Evolutionary conservation across 2,113 vertebrate genomes (phyloP).

Genomic region (Coracopsis vasa): DNA sequence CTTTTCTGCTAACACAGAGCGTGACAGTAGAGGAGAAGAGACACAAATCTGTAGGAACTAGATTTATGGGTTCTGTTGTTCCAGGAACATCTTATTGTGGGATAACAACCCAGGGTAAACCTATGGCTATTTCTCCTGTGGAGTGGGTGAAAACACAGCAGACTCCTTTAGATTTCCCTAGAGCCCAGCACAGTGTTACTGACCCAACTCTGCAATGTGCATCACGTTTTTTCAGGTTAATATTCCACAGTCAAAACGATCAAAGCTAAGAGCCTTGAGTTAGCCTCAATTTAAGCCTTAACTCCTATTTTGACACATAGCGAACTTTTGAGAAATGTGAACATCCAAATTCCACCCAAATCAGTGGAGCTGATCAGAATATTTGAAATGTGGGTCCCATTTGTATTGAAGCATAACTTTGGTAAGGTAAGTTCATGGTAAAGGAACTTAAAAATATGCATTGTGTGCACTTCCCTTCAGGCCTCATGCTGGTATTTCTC

Average conservation of each 20-base stretch:
- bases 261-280: background rate
- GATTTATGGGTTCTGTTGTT: background rate
- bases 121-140: background rate
- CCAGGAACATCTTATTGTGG: background rate
- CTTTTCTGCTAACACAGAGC: background rate
- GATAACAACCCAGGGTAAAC: background rate
- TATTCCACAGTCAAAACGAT: background rate
- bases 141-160: background rate
- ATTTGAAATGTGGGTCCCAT: background rate
- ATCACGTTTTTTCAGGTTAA: background rate
- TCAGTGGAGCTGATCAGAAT: background rate
- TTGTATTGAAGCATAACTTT: background rate
- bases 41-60: background rate
- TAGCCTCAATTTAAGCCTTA: background rate
- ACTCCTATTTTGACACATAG: background rate
- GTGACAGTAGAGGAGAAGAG: background rate
- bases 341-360: background rate
- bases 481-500: background rate
- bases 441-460: background rate
- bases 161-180: background rate
- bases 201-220: background rate
- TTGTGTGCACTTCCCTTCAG: background rate
- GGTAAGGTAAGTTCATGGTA: background rate
- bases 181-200: background rate
- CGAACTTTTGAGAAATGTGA: background rate